Evolutionary conservation across 2,888 invertebrate genomes (phyloP).

Genomic region (Hemistola chrysoprasaria): DNA sequence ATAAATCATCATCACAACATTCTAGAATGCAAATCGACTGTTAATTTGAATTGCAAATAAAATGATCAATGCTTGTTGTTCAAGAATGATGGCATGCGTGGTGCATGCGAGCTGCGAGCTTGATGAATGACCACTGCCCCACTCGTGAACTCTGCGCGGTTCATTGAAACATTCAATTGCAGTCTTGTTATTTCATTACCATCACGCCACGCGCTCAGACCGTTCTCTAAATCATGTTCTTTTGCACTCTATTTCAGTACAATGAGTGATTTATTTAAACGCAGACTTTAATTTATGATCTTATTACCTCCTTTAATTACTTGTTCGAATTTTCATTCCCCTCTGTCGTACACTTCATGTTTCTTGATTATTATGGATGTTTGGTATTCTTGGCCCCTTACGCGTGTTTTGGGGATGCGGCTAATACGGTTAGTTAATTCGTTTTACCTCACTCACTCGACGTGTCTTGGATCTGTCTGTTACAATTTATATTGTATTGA

Average conservation of each 20-base stretch:
- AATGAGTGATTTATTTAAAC: constrained; percentile 44
- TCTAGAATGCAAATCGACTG: constrained; percentile 1
- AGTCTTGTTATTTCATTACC: constrained; percentile 38
- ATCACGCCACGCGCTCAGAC: constrained; percentile 20
- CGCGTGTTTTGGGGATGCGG: constrained; percentile 28
- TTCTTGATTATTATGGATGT: constrained; percentile 27
- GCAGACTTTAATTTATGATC: constrained; percentile 43
- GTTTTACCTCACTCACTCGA: constrained; percentile 40
- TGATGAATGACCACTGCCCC: constrained; percentile 28
- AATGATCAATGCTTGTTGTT: constrained; percentile 29
- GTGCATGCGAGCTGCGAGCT: constrained; percentile 34
- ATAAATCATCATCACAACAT: background rate
- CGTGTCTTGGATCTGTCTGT: constrained; percentile 37
- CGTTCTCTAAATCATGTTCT: constrained; percentile 32
- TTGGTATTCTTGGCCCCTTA: constrained; percentile 38
- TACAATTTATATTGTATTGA: too few species aligned
- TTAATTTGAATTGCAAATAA: constrained; percentile 26
- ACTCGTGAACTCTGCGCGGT: constrained; percentile 54
- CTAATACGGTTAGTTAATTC: constrained; percentile 55
- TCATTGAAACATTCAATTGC: constrained; percentile 58
- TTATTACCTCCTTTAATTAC: constrained; percentile 43
- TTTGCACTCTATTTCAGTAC: constrained; percentile 33
- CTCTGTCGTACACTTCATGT: constrained; percentile 27
- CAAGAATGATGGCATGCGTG: constrained; percentile 41
- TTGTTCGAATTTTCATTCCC: constrained; percentile 34